Conservation (phyloP, 2,113 vertebrate genomes). For the Cynopterus brachyotis region DNA sequence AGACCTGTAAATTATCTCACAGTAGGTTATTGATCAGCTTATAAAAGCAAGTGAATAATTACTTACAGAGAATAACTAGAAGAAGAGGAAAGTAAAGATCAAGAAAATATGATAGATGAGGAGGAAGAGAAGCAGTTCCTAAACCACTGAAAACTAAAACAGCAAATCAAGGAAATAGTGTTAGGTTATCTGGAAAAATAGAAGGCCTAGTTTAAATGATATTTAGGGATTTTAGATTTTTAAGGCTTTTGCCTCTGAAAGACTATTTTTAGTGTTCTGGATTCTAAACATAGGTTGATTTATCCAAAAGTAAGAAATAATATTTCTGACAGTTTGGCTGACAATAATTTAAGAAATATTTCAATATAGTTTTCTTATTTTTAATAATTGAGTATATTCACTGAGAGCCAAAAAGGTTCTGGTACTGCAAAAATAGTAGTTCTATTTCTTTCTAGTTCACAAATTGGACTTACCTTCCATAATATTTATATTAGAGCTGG, state of each 20-base stretch:
- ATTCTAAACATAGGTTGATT: neutral
- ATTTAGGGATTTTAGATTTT: neutral
- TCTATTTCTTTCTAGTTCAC: neutral
- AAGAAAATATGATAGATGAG: neutral
- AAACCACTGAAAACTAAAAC: neutral
- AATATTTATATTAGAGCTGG: neutral
- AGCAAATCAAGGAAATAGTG: neutral
- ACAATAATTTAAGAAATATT: neutral
- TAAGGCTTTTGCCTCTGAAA: neutral
- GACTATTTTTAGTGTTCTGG: neutral
- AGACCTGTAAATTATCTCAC: slow-evolving; percentile 63
- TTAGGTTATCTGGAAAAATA: neutral
- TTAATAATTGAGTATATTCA: slow-evolving; percentile 2
- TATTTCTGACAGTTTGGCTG: neutral
- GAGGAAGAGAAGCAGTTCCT: neutral
- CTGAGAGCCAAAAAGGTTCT: neutral
- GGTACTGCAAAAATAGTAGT: neutral
- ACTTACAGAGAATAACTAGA: slow-evolving; percentile 11
- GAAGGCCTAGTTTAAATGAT: neutral
- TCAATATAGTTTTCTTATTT: neutral
- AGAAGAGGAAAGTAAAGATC: neutral
- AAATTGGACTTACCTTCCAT: neutral
- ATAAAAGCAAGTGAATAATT: slow-evolving; percentile 61
- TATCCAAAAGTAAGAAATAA: neutral
- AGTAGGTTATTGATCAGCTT: slow-evolving; percentile 51